Evolutionary conservation across 92 coral and sea anemone genomes (phyloP).

Genomic region (Chrysogorgia sp.): DNA sequence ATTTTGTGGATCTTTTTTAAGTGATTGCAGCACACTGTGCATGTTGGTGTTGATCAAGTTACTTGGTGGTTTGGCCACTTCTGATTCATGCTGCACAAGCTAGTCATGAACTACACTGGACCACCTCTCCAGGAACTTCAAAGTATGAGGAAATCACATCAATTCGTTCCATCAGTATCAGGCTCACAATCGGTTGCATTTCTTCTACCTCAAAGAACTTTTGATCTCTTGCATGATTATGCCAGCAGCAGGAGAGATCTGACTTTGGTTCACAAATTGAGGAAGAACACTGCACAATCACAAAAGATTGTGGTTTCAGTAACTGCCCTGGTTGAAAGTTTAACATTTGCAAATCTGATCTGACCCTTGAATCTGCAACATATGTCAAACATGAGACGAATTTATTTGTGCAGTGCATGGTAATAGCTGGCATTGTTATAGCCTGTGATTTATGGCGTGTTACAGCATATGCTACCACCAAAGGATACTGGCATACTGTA

Average conservation of each 20-base stretch:
- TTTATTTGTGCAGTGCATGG: too few species aligned
- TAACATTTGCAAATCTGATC: too few species aligned
- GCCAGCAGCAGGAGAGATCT: constrained; percentile 24
- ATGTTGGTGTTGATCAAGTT: not conserved
- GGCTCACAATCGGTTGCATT: not conserved
- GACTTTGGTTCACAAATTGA: not conserved
- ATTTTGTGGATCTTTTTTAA: constrained; percentile 40
- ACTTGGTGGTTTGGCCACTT: constrained; percentile 52
- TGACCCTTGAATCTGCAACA: too few species aligned
- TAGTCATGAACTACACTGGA: constrained; percentile 46
- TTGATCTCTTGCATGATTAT: constrained; percentile 1
- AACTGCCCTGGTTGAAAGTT: constrained; percentile 24
- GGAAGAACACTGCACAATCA: constrained; percentile 14
- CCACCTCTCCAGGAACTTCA: not conserved
- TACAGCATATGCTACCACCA: too few species aligned
- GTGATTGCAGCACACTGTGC: constrained; percentile 12
- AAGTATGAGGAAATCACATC: constrained; percentile 16
- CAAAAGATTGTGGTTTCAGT: constrained; percentile 15
- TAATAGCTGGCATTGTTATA: too few species aligned
- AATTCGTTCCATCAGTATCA: not conserved
- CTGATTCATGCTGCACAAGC: constrained; percentile 35
- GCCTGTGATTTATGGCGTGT: too few species aligned
- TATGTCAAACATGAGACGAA: too few species aligned
- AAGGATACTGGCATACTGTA: too few species aligned
- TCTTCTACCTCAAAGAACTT: constrained; percentile 5